Base-by-base conservation (phyloP, 2,888 invertebrate genomes). In the Adineta ricciae region DNA sequence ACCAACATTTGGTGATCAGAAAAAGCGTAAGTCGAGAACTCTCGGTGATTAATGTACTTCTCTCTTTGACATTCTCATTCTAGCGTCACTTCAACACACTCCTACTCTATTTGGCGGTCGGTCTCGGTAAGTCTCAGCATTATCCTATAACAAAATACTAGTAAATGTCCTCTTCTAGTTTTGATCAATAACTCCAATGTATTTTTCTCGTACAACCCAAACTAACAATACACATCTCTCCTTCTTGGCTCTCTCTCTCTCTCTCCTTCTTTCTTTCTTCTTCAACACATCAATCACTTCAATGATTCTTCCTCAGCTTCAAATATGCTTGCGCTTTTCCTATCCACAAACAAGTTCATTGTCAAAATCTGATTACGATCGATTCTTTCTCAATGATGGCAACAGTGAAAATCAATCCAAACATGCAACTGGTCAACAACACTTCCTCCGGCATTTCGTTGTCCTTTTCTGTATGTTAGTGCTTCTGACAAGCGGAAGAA, bases 1-100 rank as follows among this genome's bases (percentile, higher is more conserved):
- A n/a, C 78, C 78, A n/a, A 78, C 78, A 78, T 78, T 78, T 78
- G 78, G 41, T n/a, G 78, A 78, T 24, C 78, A 78, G n/a, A 78
- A 36, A 41, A 78, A 78, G 41, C 38, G 78, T 78, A 78, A 41
- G 41, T 78, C 14, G 9, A n/a, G 2, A 24, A 24, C 24, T 64
- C 16, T 19, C 19, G n/a, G n/a, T n/a, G n/a, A n/a, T n/a, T n/a
- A n/a, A n/a, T 16, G 7, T 32, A 64, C 9, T 32, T 27, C 1
- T 11, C 16, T 32, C 32, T 36, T 7, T 36, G 7, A 64, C 5
- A 64, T 16, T 64, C 11, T 19, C 2, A 32, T 27, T 56, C 9
- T 32, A 64, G 64, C 64, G 19, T 32, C 64, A 64, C 19, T 64
- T 32, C 64, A 64, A 36, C 64, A 64, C 32, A 4, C 32, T 64